A percentile compares a stretch with the other conserved stretches of the same genome.
These are phyloP conservation scores for Bufo gargarizans DNA, from an alignment of 2,113 vertebrate genomes.

Conservation along the genomic window DNA sequence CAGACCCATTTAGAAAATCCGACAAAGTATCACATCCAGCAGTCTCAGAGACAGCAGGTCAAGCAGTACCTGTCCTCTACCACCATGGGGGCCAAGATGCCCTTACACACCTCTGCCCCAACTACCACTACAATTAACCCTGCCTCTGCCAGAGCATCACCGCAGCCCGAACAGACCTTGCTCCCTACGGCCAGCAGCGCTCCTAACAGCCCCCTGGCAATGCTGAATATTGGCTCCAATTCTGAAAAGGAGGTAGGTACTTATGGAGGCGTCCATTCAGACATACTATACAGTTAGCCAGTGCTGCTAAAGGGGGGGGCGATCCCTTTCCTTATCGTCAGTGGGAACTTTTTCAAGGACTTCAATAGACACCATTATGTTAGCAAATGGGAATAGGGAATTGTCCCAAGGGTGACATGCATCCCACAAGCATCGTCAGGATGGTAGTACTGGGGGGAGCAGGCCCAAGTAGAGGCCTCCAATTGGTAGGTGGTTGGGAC, in stretches of 20 bases:
- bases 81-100: constrained; percentile 78
- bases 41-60: constrained; percentile 85
- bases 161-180: constrained; percentile 68
- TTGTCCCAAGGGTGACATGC: too few relatives aligned
- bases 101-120: constrained; percentile 74
- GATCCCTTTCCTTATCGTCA: neutral
- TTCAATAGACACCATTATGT: too few relatives aligned
- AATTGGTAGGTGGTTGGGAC: too few relatives aligned
- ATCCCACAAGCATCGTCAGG: too few relatives aligned
- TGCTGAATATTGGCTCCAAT: constrained; percentile 84
- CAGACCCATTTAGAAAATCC: constrained; percentile 88
- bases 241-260: constrained; percentile 81
- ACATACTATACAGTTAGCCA: neutral
- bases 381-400: too few relatives aligned
- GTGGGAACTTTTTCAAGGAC: neutral
- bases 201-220: constrained; percentile 86
- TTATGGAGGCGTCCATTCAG: neutral
- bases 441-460: too few relatives aligned
- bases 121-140: constrained; percentile 69
- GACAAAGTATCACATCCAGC: constrained; percentile 86
- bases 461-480: too few relatives aligned
- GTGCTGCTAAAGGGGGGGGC: neutral
- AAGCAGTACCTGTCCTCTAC: constrained; percentile 85
- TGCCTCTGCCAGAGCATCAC: constrained; percentile 63
- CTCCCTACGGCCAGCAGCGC: constrained; percentile 72